Conservation (phyloP, 2,797 vertebrate species). For the Periparus ater region DNA sequence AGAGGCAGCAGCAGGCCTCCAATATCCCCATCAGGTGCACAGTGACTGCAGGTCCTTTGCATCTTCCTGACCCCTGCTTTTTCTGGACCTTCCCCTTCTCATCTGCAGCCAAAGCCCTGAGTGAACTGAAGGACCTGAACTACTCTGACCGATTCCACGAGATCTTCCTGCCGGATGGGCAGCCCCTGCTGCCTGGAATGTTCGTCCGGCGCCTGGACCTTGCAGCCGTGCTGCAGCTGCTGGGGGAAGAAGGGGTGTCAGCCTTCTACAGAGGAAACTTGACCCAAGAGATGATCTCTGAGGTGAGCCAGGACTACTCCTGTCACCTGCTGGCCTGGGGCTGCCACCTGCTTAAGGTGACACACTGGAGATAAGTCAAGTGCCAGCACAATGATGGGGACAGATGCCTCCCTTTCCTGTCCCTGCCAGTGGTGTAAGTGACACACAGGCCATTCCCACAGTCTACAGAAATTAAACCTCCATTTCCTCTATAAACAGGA, state of each 20-base stretch:
- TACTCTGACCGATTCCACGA: slow-evolving; percentile 83
- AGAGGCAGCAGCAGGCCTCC: neutral
- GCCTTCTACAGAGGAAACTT: slow-evolving; percentile 91
- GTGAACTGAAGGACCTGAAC: slow-evolving; percentile 83
- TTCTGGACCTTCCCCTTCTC: neutral
- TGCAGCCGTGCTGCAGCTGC: slow-evolving; percentile 82
- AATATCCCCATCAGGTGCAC: neutral
- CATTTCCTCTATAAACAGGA: neutral
- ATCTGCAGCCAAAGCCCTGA: slow-evolving; percentile 84
- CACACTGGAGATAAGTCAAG: neutral
- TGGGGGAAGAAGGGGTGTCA: slow-evolving; percentile 82
- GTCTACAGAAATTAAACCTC: neutral
- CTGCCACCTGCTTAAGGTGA: neutral
- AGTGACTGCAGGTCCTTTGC: neutral
- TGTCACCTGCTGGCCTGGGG: neutral
- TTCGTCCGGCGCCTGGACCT: slow-evolving; percentile 85
- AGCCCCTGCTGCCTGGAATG: slow-evolving; percentile 81
- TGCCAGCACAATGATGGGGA: neutral
- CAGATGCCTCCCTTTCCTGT: neutral
- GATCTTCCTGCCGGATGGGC: slow-evolving; percentile 83
- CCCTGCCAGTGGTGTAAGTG: neutral
- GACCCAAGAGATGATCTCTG: slow-evolving; percentile 87
- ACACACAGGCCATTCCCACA: neutral
- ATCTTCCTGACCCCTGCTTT: neutral
- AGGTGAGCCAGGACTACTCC: slow-evolving; percentile 72